Base-by-base conservation (phyloP, 1,140 invertebrate genomes). In the Temnothorax nylanderi region DNA sequence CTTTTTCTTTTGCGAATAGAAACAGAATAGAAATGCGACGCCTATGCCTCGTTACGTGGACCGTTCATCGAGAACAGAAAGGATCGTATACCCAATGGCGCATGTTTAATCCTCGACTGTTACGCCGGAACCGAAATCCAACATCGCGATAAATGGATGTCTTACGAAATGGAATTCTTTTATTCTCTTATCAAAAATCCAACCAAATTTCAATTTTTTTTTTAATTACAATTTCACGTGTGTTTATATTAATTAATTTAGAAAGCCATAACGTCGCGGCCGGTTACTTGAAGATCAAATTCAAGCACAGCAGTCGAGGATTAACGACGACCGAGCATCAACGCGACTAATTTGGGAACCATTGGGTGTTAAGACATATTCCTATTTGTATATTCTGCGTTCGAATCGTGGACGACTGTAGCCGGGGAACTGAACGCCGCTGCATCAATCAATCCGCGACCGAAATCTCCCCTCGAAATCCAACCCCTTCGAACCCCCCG, bases 291-390 rank as follows among this genome's bases (percentile, higher is more conserved):
- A 6, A 37, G n/a, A 10, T 7, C n/a, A 10, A 58, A 7, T 34
- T 16, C 6, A 21, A 3, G 44, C 4, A 13, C 8, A 84, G 54
- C 80, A 47, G 54, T 60, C 69, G 54, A 84, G 44, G 56, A 56
- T 47, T 26, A 84, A 75, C 67, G 6, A 47, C 21, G 54, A 81
- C 10, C 69, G 54, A 84, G 80, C 69, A 26, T 26, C 26, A 84
- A 58, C 80, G 69, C 80, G 80, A 74, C 54, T 82, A 74, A 58
- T 1, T 54, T 44, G 41, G 37, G 75, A 47, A 67, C 65, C 67
- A 85, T 87, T 87, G 87, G 89, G 60, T 67, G 72, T 13, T 78
- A 5, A 74, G 85, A 84, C 84, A 80, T 80, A 88, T 90, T 89
- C 82, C 87, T 82, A 89, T 87, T 81, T 81, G 74, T 75, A 54